Evolutionary conservation across 2,888 invertebrate genomes (phyloP).

Genomic region (Callimorpha dominula): DNA sequence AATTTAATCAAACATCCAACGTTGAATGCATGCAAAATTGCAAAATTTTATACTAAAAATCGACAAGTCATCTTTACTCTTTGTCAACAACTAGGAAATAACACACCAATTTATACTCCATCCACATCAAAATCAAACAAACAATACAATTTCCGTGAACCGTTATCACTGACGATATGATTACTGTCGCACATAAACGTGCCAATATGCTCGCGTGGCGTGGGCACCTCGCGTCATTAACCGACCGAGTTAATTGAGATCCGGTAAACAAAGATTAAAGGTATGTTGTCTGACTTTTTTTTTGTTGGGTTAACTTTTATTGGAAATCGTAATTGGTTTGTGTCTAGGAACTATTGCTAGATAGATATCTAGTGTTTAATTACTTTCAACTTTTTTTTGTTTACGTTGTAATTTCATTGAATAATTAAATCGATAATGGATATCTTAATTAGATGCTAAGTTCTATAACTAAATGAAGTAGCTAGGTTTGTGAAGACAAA

Average conservation of each 20-base stretch:
- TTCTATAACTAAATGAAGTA: no score
- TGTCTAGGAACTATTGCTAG: constrained; percentile 47
- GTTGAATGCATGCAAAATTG: background rate
- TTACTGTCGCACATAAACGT: constrained; percentile 33
- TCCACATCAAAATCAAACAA: constrained; percentile 47
- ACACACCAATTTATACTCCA: constrained; percentile 38
- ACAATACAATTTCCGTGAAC: constrained; percentile 47
- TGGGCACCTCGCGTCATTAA: constrained; percentile 57
- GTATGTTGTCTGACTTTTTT: constrained; percentile 51
- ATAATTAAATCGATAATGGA: no score
- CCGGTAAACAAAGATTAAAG: constrained; percentile 67
- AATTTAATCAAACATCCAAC: background rate
- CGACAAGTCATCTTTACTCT: background rate
- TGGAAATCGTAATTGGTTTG: constrained; percentile 59
- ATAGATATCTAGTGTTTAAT: constrained; percentile 42
- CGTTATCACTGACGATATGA: constrained; percentile 46
- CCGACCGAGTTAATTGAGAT: constrained; percentile 64
- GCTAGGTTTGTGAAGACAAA: no score
- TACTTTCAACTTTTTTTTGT: constrained; percentile 27
- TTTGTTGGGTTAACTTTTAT: constrained; percentile 61
- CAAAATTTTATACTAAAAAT: background rate
- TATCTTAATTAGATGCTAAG: no score
- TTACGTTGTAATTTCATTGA: background rate
- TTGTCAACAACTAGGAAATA: background rate
- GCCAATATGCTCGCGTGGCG: constrained; percentile 47